Evolutionary conservation across 1,140 invertebrate genomes (phyloP), one percentile per base, ranked within the genome.

Genomic region (Sarcophaga bullata): DNA sequence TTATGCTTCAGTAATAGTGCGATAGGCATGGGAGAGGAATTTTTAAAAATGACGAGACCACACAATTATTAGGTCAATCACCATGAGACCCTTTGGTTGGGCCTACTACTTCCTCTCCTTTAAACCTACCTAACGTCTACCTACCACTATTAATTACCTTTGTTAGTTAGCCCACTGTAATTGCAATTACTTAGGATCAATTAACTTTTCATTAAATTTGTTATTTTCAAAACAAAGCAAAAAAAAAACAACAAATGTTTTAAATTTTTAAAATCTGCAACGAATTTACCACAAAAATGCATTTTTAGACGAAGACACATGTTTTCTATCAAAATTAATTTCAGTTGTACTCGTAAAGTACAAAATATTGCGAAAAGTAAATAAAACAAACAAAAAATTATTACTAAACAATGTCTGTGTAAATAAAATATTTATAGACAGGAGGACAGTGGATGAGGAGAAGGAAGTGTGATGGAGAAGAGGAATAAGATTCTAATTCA

Each of bases 151-250:
- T n/a, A n/a, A n/a, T n/a, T n/a, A n/a, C n/a, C n/a, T n/a, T n/a
- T n/a, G n/a, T n/a, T n/a, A n/a, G 25, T 37, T 37, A 37, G 25
- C 25, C 25, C 25, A 37, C 25, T 37, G n/a, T n/a, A n/a, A n/a
- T 58, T 6, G 5, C 54, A 58, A 58, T n/a, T 58, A 58, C 54
- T 58, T 58, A 58, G 54, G 54, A 58, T 58, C 54, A 58, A 58
- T 58, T 58, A 58, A 58, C 54, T 58, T 58, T 58, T 58, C 54
- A 58, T n/a, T 58, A 58, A 58, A 58, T 58, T n/a, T n/a, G n/a
- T 58, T n/a, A 58, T 58, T 58, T 58, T n/a, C 10, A n/a, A n/a
- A 58, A 58, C 10, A n/a, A 58, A 58, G n/a, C n/a, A 3, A n/a
- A 58, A 58, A 58, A n/a, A 58, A 58, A 58, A n/a, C 15, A 58